Percentiles rank a stretch among this genome's conserved stretches.
Evolutionary conservation across 1,140 invertebrate genomes (phyloP).

Genomic region (Drosophila azteca): DNA sequence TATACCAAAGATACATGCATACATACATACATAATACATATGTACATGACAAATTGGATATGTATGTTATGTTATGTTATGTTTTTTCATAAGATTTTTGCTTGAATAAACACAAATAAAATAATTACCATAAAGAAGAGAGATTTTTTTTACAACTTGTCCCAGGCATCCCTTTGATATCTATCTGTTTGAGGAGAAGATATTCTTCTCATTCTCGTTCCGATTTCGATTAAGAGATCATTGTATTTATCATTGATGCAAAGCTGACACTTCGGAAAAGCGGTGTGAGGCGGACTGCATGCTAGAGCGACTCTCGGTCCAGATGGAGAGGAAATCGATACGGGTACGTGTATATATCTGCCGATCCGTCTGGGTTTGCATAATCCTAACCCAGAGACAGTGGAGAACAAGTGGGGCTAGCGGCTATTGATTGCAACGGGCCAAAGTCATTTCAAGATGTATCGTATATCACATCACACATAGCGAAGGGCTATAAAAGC

Average conservation of each 20-base stretch:
- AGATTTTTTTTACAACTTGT: background rate
- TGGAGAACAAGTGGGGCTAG: slow-evolving; percentile 19
- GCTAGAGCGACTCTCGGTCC: slow-evolving; percentile 41
- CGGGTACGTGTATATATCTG: background rate
- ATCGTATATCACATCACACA: slow-evolving; percentile 53
- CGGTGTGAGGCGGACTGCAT: slow-evolving; percentile 65
- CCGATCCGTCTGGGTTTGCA: slow-evolving; percentile 47
- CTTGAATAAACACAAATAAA: slow-evolving; percentile 43
- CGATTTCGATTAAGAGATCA: slow-evolving; percentile 28
- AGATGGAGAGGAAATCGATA: slow-evolving; percentile 61
- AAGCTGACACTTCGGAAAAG: slow-evolving; percentile 40
- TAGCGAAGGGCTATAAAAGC: slow-evolving; percentile 56
- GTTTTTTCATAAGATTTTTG: slow-evolving; percentile 36
- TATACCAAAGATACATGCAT: slow-evolving; percentile 54
- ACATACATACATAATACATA: slow-evolving; percentile 12
- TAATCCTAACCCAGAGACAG: slow-evolving; percentile 60
- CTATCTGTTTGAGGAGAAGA: background rate
- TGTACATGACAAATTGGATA: slow-evolving; percentile 17
- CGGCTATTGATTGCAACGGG: slow-evolving; percentile 63
- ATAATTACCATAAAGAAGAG: background rate
- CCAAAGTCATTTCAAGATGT: slow-evolving; percentile 49
- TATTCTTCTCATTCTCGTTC: background rate
- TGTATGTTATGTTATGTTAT: slow-evolving; percentile 29
- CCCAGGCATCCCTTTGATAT: background rate
- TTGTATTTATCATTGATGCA: slow-evolving; percentile 37